Conservation (phyloP, 1,140 invertebrate species). For the Palaemon carinicauda region DNA sequence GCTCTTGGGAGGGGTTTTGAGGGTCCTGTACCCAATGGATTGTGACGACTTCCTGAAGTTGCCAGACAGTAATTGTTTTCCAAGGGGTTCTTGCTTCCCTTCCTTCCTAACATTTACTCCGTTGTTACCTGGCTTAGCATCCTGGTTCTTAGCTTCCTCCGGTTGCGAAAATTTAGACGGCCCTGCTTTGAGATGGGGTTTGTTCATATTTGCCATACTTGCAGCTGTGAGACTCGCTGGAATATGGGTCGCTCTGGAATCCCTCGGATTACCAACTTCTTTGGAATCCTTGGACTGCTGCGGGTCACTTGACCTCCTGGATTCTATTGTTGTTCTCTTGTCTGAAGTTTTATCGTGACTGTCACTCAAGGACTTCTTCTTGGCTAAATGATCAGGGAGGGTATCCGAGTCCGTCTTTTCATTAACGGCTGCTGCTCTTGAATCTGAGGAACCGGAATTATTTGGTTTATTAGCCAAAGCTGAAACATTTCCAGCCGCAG, state of each 20-base stretch:
- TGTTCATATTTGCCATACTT: slow-evolving; percentile 41
- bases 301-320: background rate
- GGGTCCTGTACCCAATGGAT: slow-evolving; percentile 58
- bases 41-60: slow-evolving; percentile 41
- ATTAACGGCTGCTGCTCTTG: background rate
- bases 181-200: slow-evolving; percentile 38
- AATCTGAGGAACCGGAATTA: background rate
- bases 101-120: slow-evolving; percentile 31
- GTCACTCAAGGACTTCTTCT: background rate
- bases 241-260: slow-evolving; percentile 21
- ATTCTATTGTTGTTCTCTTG: background rate
- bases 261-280: background rate
- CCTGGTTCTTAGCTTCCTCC: slow-evolving; percentile 11
- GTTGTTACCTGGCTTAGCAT: slow-evolving; percentile 23
- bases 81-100: slow-evolving; percentile 1
- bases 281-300: background rate
- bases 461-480: background rate
- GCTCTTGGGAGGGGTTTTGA: slow-evolving; percentile 58
- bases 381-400: background rate
- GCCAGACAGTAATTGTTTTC: background rate
- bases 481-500: too few species aligned
- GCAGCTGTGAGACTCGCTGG: slow-evolving; percentile 44
- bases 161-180: background rate
- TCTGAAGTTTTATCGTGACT: background rate
- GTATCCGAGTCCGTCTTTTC: background rate